Base-by-base conservation (phyloP, 1,140 invertebrate species). In the Drosophila tristis region DNA sequence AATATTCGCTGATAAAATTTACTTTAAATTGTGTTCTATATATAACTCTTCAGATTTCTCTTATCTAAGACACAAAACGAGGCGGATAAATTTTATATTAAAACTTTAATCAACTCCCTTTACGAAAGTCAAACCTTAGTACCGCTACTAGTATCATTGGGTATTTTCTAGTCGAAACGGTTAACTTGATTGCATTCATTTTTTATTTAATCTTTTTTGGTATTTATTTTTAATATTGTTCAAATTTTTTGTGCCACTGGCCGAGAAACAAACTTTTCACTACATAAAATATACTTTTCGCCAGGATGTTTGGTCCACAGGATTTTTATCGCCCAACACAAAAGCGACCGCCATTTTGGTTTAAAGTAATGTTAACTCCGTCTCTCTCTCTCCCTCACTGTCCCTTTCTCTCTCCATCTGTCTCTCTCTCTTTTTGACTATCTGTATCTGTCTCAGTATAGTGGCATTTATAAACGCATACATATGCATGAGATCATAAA, bases 401-500 rank as follows among this genome's bases (percentile, higher is more conserved):
- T 49, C 48, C 47, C 47, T 15, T 7, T 64, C 29, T 29, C 16
- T 15, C 42, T 13, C 6, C 58, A n/a, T 43, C 13, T 39, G 5
- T 50, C 44, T 16, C 11, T 50, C 48, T 56, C n/a, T 58, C 29
- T 61, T 7, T 51, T n/a, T 15, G 29, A 54, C 25, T 54, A 15
- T 66, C 31, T 53, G 20, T 39, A 23, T 31, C 45, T 62, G 65
- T 20, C 53, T 47, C 59, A 57, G 67, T 50, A 58, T 67, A 60
- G 23, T 68, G 82, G 70, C 82, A 78, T 87, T 87, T 87, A 87
- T 81, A 81, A 87, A 67, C 62, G 65, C 78, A 87, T 86, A 56
- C 81, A 86, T 86, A 86, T 87, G 81, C 74, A 86, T 86, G 82
- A 82, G 78, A 74, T 82, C 82, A 87, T 86, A 75, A 87, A 78